Percentiles rank a stretch among this genome's conserved stretches.
Conservation (phyloP, 92 coral and sea anemone genomes). For the Siderastrea radians region DNA sequence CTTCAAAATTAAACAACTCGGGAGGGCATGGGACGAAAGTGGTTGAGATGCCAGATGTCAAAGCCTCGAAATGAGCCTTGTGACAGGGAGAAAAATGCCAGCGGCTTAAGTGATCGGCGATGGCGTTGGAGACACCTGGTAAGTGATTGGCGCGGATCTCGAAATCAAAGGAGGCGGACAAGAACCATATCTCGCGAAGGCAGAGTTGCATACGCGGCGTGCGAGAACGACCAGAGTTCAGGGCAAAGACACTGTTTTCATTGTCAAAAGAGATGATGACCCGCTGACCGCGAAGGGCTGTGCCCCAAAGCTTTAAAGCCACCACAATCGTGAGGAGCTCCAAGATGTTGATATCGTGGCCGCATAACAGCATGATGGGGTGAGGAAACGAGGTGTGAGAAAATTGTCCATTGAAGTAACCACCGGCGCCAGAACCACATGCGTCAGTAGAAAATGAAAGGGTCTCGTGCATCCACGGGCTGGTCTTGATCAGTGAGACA, state of each 20-base stretch:
- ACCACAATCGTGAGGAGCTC: neutral
- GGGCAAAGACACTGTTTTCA: neutral
- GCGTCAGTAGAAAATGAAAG: conserved; percentile 44
- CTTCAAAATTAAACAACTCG: neutral
- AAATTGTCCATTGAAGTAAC: neutral
- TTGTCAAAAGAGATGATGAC: neutral
- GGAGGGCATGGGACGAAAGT: neutral
- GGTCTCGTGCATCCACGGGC: conserved; percentile 21
- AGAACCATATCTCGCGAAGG: conserved; percentile 14
- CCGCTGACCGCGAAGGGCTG: conserved; percentile 6
- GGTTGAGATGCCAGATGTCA: conserved; percentile 4
- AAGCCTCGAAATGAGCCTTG: conserved; percentile 16
- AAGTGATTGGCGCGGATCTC: neutral
- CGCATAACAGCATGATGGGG: neutral
- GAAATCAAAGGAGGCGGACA: neutral
- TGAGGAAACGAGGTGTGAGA: conserved; percentile 3
- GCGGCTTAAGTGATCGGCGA: conserved; percentile 32
- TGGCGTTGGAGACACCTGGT: neutral
- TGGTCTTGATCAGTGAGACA: conserved; percentile 29
- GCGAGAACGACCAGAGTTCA: conserved; percentile 16
- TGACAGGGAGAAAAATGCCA: conserved; percentile 34
- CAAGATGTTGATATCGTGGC: conserved; percentile 15
- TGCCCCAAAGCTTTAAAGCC: neutral
- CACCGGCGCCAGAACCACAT: conserved; percentile 29
- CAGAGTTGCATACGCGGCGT: conserved; percentile 6